Conservation (phyloP, 2,888 invertebrate species). For the Plemyria rubiginata region DNA sequence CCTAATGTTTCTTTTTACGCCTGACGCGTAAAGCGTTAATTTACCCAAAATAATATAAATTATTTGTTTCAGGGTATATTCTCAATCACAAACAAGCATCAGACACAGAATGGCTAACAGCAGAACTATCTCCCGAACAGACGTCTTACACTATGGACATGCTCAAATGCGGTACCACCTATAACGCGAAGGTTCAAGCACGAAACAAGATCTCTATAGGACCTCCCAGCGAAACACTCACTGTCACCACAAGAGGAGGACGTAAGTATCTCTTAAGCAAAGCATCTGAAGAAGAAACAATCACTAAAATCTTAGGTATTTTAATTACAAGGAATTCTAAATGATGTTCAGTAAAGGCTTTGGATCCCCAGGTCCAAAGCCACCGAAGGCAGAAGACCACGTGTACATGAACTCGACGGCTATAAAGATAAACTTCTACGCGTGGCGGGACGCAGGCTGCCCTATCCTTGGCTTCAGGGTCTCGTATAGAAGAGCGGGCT, state of each 20-base stretch:
- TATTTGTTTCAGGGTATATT: slow-evolving; percentile 84
- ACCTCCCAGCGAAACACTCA: slow-evolving; percentile 87
- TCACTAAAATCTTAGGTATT: no score
- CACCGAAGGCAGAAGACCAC: slow-evolving; percentile 89
- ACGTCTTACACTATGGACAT: slow-evolving; percentile 89
- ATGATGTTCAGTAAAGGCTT: neutral
- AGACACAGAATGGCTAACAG: slow-evolving; percentile 88
- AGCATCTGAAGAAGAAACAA: no score
- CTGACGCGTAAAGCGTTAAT: no score
- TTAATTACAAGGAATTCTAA: neutral
- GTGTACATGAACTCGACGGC: slow-evolving; percentile 91
- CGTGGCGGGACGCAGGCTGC: slow-evolving; percentile 93
- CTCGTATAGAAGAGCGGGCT: slow-evolving; percentile 87
- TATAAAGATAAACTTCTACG: slow-evolving; percentile 89
- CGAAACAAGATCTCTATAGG: slow-evolving; percentile 91
- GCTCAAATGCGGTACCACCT: slow-evolving; percentile 91
- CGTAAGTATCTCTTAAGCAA: slow-evolving; percentile 70
- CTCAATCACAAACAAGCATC: slow-evolving; percentile 88
- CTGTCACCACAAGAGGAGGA: slow-evolving; percentile 90
- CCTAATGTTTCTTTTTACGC: no score
- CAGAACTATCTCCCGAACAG: slow-evolving; percentile 90
- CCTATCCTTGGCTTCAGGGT: slow-evolving; percentile 90
- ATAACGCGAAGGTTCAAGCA: slow-evolving; percentile 90
- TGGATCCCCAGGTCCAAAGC: slow-evolving; percentile 85
- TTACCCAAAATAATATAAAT: neutral